These are phyloP conservation scores for Rhopalosiphum nymphaeae DNA, from an alignment of 2,888 invertebrate genomes.

Conservation along the genomic window DNA sequence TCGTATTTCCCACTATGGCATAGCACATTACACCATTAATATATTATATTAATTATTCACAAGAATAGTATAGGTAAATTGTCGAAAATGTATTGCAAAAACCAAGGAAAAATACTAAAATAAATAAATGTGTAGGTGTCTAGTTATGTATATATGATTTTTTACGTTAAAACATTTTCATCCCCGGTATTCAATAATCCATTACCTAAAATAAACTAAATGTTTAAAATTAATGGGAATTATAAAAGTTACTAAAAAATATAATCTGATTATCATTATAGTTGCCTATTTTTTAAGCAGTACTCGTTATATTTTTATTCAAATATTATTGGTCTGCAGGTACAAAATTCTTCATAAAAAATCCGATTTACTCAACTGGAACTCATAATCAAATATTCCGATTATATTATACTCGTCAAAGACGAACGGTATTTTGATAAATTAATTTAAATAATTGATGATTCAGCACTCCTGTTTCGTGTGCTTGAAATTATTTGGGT, in stretches of 20 bases:
- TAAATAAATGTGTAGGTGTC: background rate
- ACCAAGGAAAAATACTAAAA: background rate
- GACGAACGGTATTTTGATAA: constrained; percentile 28
- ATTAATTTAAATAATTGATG: constrained; percentile 57
- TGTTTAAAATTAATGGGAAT: background rate
- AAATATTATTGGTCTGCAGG: background rate
- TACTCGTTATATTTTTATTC: background rate
- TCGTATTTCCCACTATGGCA: background rate
- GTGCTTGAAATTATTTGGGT: constrained; percentile 1
- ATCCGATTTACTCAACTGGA: constrained; percentile 25
- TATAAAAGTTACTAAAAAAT: background rate
- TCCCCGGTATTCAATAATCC: background rate
- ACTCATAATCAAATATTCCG: constrained; percentile 37
- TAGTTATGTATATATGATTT: background rate
- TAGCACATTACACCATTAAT: background rate
- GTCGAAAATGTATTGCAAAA: background rate
- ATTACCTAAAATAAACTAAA: background rate
- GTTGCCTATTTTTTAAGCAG: background rate
- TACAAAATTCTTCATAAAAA: background rate
- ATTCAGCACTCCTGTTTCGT: constrained; percentile 13
- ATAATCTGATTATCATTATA: background rate
- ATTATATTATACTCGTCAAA: constrained; percentile 14
- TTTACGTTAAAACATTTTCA: background rate
- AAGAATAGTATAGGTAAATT: background rate
- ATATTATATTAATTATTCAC: background rate